Evolutionary conservation across 2,888 invertebrate species (phyloP).

Genomic region (Hemicrepidius hirtus): DNA sequence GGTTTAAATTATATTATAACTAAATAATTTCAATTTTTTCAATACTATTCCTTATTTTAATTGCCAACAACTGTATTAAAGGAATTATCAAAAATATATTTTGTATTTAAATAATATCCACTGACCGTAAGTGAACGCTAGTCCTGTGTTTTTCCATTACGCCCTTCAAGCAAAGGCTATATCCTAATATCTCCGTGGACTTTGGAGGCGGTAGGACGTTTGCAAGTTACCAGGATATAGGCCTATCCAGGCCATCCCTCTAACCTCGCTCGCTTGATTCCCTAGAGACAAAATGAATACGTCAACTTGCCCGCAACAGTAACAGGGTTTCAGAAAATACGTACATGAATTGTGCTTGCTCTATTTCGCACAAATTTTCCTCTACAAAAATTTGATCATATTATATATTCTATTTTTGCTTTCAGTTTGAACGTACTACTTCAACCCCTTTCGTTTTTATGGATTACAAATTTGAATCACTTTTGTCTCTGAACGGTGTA

Average conservation of each 20-base stretch:
- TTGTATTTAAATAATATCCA: not conserved
- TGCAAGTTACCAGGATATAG: constrained; percentile 24
- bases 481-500: not conserved
- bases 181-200: constrained; percentile 7
- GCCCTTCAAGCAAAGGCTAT: constrained; percentile 1
- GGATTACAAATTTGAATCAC: not conserved
- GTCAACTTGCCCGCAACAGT: constrained; percentile 34
- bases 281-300: constrained; percentile 42
- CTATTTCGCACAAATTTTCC: constrained; percentile 17
- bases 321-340: constrained; percentile 36
- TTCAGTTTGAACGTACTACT: constrained; percentile 6
- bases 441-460: constrained; percentile 19
- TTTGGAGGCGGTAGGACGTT: constrained; percentile 22
- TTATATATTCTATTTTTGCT: constrained; percentile 9
- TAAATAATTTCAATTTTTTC: not conserved
- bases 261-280: constrained; percentile 30
- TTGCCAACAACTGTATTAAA: too few relatives aligned
- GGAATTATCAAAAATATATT: too few relatives aligned
- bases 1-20: not conserved
- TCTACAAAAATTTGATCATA: constrained; percentile 4
- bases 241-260: constrained; percentile 23
- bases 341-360: constrained; percentile 19
- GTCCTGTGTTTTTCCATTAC: constrained; percentile 5
- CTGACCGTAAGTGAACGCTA: constrained; percentile 1
- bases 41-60: too few relatives aligned